phyloP scores from a whole-genome alignment of 2,113 vertebrate genomes.

The Elephas maximus region DNA sequence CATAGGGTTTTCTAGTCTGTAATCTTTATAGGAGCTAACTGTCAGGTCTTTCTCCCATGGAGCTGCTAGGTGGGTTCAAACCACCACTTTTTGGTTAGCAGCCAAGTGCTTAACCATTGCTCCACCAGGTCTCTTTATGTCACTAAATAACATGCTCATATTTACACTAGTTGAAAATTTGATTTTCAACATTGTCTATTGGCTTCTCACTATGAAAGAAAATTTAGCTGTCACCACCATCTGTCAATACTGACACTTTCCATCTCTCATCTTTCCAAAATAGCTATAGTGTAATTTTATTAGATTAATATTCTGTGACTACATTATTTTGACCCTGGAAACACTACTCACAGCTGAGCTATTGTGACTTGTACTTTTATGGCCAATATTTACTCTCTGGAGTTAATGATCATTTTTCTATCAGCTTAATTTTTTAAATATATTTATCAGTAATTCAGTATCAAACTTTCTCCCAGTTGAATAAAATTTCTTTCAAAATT shows the following conservation, averaged over 20 bases:
- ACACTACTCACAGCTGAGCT: neutral
- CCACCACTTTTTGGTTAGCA: too few relatives aligned
- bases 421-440: neutral
- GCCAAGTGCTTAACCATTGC: too few relatives aligned
- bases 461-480: neutral
- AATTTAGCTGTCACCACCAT: neutral
- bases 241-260: neutral
- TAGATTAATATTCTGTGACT: neutral
- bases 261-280: neutral
- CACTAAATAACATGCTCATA: neutral
- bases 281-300: neutral
- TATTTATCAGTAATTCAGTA: neutral
- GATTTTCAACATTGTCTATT: neutral
- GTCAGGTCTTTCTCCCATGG: too few relatives aligned
- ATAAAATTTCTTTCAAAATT: constrained; percentile 21
- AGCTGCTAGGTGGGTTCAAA: too few relatives aligned
- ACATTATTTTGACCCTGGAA: neutral
- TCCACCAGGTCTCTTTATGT: neutral
- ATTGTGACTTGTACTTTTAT: neutral
- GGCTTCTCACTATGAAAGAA: neutral
- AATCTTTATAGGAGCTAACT: too few relatives aligned
- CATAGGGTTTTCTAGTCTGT: too few relatives aligned
- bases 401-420: neutral
- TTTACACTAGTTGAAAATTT: neutral
- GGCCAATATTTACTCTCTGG: neutral